Evolutionary conservation across 2,113 vertebrate species (phyloP).

Genomic region (Periophthalmus modestus): DNA sequence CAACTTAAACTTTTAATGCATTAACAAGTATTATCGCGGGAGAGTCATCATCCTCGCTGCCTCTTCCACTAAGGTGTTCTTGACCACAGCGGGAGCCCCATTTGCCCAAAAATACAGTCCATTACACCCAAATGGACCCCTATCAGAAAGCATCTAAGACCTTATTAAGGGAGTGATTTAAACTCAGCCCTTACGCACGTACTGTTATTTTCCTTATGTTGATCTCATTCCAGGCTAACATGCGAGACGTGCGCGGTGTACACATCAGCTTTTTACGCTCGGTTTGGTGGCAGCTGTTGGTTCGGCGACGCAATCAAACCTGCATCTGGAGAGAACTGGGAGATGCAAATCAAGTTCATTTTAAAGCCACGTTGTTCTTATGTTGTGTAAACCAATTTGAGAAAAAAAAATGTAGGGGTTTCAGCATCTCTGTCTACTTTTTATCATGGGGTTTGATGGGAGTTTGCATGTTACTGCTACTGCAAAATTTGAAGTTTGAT

Average conservation of each 20-base stretch:
- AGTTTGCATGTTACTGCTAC: no score
- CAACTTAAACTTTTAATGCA: not conserved
- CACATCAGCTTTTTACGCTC: slow-evolving; percentile 27
- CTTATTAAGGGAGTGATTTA: slow-evolving; percentile 34
- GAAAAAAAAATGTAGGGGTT: not conserved
- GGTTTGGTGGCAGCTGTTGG: slow-evolving; percentile 50
- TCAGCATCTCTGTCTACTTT: no score
- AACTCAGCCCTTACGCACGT: not conserved
- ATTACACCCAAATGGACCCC: slow-evolving; percentile 27
- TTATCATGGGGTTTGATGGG: no score
- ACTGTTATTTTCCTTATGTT: slow-evolving; percentile 27
- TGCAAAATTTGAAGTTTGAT: no score
- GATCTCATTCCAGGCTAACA: slow-evolving; percentile 26
- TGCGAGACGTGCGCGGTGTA: slow-evolving; percentile 3
- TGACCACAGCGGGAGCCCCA: slow-evolving; percentile 5
- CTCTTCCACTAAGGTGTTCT: slow-evolving; percentile 19
- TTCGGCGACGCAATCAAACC: slow-evolving; percentile 28
- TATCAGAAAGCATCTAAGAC: slow-evolving; percentile 19
- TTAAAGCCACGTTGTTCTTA: not conserved
- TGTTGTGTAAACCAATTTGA: not conserved
- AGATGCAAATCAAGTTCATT: slow-evolving; percentile 14
- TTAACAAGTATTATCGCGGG: not conserved
- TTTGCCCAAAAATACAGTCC: slow-evolving; percentile 10
- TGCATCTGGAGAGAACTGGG: slow-evolving; percentile 24
- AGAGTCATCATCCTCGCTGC: not conserved